Percentiles rank a stretch among this genome's conserved stretches.
These are phyloP conservation scores for Acropternis orthonyx DNA, from an alignment of 2,797 vertebrate species.

Conservation along the genomic window DNA sequence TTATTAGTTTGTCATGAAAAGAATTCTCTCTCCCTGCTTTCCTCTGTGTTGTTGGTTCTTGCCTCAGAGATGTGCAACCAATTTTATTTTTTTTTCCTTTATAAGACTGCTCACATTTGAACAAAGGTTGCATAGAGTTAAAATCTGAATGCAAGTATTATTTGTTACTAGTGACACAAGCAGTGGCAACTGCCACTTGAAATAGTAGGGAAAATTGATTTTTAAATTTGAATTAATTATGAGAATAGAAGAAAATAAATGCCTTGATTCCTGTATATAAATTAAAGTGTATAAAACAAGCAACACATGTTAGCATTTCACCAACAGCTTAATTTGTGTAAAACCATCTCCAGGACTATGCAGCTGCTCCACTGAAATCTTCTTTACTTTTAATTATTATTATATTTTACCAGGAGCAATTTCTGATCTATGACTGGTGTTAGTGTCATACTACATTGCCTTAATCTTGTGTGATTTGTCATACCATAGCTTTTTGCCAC, in stretches of 20 bases:
- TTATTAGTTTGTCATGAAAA: not conserved
- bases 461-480: conserved; percentile 8
- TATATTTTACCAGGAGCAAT: conserved; percentile 16
- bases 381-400: not conserved
- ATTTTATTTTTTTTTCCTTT: not conserved
- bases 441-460: not conserved
- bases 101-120: not conserved
- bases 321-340: not conserved
- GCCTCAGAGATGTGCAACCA: not conserved
- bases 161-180: not conserved
- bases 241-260: not conserved
- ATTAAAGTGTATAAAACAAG: not conserved
- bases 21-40: not conserved
- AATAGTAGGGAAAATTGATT: not conserved
- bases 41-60: not conserved
- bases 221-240: not conserved
- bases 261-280: not conserved
- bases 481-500: not conserved
- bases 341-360: not conserved
- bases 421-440: not conserved
- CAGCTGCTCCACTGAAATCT: not conserved
- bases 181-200: not conserved
- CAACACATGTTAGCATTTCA: not conserved
- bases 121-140: not conserved
- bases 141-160: not conserved